Percentiles rank a stretch among this genome's conserved stretches.
Conservation (phyloP, 2,797 vertebrate genomes). For the Pipistrellus kuhlii region DNA sequence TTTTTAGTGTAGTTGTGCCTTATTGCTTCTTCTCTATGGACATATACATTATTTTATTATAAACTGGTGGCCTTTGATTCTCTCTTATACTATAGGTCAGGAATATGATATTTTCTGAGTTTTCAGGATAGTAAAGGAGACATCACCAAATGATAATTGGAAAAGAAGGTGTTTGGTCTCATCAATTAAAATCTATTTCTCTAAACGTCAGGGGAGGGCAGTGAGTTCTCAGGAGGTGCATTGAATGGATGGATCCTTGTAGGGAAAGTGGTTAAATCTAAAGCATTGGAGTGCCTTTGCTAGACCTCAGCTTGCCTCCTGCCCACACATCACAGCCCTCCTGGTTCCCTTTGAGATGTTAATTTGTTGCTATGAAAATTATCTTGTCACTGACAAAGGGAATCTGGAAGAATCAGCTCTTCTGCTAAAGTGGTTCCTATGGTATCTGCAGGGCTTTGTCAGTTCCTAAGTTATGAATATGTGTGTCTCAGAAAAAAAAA, state of each 20-base stretch:
- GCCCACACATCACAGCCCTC: slow-evolving; percentile 69
- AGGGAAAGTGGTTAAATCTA: slow-evolving; percentile 40
- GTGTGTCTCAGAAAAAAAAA: slow-evolving; percentile 83
- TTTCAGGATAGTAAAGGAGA: slow-evolving; percentile 40
- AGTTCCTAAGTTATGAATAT: slow-evolving; percentile 87
- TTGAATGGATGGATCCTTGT: not conserved
- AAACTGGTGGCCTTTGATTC: slow-evolving; percentile 21
- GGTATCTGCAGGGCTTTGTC: slow-evolving; percentile 86
- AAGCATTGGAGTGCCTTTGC: slow-evolving; percentile 57
- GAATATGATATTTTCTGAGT: not conserved
- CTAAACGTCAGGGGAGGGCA: not conserved
- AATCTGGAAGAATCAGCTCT: slow-evolving; percentile 86
- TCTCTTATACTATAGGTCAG: not conserved
- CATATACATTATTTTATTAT: not conserved
- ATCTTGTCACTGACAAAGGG: slow-evolving; percentile 84
- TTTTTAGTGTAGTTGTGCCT: not conserved
- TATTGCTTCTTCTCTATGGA: not conserved
- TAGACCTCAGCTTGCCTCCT: slow-evolving; percentile 75
- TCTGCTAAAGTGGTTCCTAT: slow-evolving; percentile 87
- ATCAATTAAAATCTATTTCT: not conserved
- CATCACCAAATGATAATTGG: not conserved
- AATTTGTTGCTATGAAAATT: slow-evolving; percentile 89
- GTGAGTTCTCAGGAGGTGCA: not conserved
- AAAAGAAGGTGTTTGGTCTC: not conserved
- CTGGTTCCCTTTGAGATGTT: slow-evolving; percentile 86